A percentile compares a stretch with the other conserved stretches of the same genome.
phyloP scores from a whole-genome alignment of 2,797 vertebrate species.

The Linurgus olivaceus region DNA sequence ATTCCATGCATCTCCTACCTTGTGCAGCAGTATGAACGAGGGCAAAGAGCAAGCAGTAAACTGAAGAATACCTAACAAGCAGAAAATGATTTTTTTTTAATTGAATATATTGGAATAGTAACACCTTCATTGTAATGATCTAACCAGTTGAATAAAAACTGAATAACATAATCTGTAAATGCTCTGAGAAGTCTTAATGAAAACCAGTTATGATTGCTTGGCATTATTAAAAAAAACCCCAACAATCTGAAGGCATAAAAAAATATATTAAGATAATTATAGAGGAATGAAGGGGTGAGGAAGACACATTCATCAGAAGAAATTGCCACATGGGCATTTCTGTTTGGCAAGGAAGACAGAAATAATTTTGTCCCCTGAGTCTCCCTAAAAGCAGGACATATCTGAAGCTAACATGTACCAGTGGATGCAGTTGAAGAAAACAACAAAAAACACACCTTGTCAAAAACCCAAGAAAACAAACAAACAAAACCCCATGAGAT shows the following conservation, averaged over 20 bases:
- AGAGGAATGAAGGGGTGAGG: neutral
- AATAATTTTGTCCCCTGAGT: neutral
- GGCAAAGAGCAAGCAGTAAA: neutral
- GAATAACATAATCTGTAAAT: neutral
- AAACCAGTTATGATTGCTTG: neutral
- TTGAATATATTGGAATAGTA: neutral
- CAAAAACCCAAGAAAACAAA: neutral
- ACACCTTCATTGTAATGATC: neutral
- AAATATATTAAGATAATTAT: neutral
- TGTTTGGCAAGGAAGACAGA: neutral
- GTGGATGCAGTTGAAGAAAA: neutral
- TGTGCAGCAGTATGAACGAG: neutral
- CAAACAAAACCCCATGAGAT: neutral
- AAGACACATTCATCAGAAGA: neutral
- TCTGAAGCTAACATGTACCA: neutral
- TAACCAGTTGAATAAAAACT: neutral
- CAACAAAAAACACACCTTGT: neutral
- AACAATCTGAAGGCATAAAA: neutral
- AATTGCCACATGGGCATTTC: neutral
- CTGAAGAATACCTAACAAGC: neutral
- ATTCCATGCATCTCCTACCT: neutral
- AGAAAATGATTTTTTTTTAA: neutral
- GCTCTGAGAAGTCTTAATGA: neutral
- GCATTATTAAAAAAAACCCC: neutral
- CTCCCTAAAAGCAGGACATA: neutral